These are phyloP conservation scores for Ctenopoma kingsleyae DNA, from an alignment of 2,797 vertebrate genomes.

Conservation along the genomic window DNA sequence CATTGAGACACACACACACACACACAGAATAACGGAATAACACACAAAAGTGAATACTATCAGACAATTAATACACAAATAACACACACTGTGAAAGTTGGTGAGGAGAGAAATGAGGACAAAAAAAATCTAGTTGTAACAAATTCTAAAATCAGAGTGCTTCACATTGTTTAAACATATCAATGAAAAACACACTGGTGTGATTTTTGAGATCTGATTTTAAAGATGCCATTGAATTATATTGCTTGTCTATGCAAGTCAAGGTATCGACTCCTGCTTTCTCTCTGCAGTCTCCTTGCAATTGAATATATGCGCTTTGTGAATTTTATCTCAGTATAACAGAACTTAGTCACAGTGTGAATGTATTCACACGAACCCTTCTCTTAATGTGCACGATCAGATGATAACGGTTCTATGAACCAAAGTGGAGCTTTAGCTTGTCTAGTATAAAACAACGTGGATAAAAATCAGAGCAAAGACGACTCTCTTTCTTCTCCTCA, in stretches of 20 bases:
- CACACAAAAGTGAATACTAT: conserved; percentile 12
- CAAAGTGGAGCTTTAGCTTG: background rate
- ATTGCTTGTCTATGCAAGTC: background rate
- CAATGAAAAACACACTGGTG: background rate
- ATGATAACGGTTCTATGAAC: background rate
- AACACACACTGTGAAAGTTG: conserved; percentile 18
- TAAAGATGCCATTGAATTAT: background rate
- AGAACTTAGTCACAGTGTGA: background rate
- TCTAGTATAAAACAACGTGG: background rate
- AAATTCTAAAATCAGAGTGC: background rate
- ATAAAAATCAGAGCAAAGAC: background rate
- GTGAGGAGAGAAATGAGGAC: background rate
- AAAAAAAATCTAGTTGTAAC: conserved; percentile 6
- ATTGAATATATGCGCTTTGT: too few relatives aligned
- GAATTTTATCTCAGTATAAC: background rate
- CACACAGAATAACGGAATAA: conserved; percentile 17
- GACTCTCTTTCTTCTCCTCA: background rate
- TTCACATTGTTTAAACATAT: background rate
- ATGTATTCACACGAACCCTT: background rate
- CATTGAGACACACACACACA: conserved; percentile 20
- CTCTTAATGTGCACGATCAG: background rate
- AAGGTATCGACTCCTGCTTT: background rate
- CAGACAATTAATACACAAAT: conserved; percentile 24
- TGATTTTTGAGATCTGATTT: conserved; percentile 28
- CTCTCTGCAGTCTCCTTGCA: background rate